These are phyloP conservation scores for Bombylius major DNA, from an alignment of 2,888 invertebrate species.

Conservation along the genomic window DNA sequence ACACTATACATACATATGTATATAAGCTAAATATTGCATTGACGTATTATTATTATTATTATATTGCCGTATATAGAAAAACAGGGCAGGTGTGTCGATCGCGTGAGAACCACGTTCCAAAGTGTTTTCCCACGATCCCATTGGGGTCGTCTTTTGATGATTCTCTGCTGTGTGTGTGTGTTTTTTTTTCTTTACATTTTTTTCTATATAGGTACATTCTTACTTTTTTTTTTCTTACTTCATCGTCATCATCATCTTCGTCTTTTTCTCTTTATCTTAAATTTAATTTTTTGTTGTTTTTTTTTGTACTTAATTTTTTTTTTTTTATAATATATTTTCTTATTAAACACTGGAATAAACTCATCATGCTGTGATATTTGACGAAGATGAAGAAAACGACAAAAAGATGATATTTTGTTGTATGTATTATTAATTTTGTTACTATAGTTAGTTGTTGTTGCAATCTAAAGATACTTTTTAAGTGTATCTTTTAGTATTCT, in stretches of 20 bases:
- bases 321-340: too few relatives aligned
- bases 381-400: too few relatives aligned
- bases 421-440: too few relatives aligned
- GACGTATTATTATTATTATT: conserved; percentile 1
- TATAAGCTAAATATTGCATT: conserved; percentile 1
- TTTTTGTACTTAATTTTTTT: not conserved
- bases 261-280: too few relatives aligned
- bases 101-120: conserved; percentile 40
- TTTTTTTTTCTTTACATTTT: not conserved
- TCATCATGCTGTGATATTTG: too few relatives aligned
- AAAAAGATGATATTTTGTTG: too few relatives aligned
- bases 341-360: too few relatives aligned
- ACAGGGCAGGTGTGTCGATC: conserved; percentile 38
- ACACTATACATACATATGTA: not conserved
- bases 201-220: too few relatives aligned
- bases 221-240: not conserved
- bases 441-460: too few relatives aligned
- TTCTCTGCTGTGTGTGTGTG: not conserved
- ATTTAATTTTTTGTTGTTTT: not conserved
- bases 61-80: conserved; percentile 3
- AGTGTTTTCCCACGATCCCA: conserved; percentile 38
- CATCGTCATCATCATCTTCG: too few relatives aligned
- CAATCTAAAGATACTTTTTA: too few relatives aligned
- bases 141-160: conserved; percentile 6
- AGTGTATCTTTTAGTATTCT: too few relatives aligned